Conservation (phyloP, 2,888 invertebrate species). For the Acleris holmiana region DNA sequence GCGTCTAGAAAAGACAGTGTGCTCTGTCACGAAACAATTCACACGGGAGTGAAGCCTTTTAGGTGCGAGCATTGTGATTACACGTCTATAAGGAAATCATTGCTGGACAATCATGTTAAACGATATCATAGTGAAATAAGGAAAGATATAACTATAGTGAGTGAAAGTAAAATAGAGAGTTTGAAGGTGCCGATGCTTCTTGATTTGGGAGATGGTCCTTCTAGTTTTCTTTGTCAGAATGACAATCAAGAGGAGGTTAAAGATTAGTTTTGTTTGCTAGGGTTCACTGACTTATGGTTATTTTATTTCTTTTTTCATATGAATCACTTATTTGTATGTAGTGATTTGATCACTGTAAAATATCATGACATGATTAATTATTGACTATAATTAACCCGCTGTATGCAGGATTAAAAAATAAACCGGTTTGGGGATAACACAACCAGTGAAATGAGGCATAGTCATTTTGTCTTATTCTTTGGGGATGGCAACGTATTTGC, state of each 20-base stretch:
- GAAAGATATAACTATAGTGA: constrained; percentile 48
- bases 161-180: constrained; percentile 55
- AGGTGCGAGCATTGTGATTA: constrained; percentile 61
- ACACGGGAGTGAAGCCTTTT: constrained; percentile 64
- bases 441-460: too few relatives aligned
- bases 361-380: too few relatives aligned
- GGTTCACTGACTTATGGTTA: background rate
- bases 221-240: constrained; percentile 14
- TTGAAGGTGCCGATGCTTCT: constrained; percentile 47
- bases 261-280: background rate
- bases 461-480: too few relatives aligned
- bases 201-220: background rate
- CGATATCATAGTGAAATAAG: constrained; percentile 52
- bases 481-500: too few relatives aligned
- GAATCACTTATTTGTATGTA: background rate
- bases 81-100: constrained; percentile 53
- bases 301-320: background rate
- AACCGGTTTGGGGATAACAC: too few relatives aligned
- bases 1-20: constrained; percentile 58
- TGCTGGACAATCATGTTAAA: constrained; percentile 58
- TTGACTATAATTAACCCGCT: too few relatives aligned
- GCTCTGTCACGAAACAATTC: constrained; percentile 59
- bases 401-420: too few relatives aligned
- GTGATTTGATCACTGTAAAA: too few relatives aligned
- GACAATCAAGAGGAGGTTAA: background rate